Evolutionary conservation across 2,113 vertebrate genomes (phyloP).

Genomic region (Pseudopipra pipra): DNA sequence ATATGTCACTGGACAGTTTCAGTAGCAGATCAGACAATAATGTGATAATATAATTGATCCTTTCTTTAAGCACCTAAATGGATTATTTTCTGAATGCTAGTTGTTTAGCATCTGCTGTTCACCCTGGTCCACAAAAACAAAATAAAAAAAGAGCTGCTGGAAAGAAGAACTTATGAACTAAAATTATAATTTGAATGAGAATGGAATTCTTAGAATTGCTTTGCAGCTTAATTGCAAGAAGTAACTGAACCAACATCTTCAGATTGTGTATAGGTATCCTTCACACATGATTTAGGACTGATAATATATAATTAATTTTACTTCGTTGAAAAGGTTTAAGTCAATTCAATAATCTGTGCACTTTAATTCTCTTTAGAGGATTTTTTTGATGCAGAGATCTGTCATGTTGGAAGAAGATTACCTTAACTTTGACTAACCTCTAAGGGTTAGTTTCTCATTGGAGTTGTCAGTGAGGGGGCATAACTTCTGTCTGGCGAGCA

Average conservation of each 20-base stretch:
- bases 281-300: not conserved
- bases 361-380: not conserved
- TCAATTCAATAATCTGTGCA: not conserved
- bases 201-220: not conserved
- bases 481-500: not conserved
- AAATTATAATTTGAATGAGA: not conserved
- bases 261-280: not conserved
- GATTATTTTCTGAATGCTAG: not conserved
- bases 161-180: not conserved
- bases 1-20: not conserved
- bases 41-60: not conserved
- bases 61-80: not conserved
- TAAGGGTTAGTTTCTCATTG: not conserved
- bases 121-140: not conserved
- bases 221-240: not conserved
- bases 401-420: not conserved
- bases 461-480: not conserved
- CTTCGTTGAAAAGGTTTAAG: not conserved
- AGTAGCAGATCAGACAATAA: not conserved
- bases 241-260: not conserved
- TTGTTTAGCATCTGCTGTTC: not conserved
- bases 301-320: not conserved
- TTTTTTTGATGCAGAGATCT: not conserved
- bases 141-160: not conserved
- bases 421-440: not conserved